Conservation (phyloP, 2,797 vertebrate species). For the Poliocrania exsul region DNA sequence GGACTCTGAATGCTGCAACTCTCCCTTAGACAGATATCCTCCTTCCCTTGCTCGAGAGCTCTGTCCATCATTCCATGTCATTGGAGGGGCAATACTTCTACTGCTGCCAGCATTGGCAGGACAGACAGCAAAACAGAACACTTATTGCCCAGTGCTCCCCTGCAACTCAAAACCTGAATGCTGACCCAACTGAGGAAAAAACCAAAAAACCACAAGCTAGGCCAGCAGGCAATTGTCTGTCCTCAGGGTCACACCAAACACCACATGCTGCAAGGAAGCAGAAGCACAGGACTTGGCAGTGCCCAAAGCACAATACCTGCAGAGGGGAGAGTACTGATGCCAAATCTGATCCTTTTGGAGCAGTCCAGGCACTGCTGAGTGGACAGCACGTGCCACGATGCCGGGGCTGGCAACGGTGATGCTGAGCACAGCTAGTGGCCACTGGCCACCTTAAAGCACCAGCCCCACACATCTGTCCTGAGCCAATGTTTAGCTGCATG, state of each 20-base stretch:
- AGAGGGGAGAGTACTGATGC: conserved; percentile 8
- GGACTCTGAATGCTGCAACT: neutral
- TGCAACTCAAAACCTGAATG: neutral
- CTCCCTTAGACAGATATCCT: neutral
- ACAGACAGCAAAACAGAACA: neutral
- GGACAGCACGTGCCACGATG: neutral
- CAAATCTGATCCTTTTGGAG: conserved; percentile 9
- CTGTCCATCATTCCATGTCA: neutral
- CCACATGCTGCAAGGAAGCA: neutral
- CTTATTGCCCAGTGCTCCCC: neutral
- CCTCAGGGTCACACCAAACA: neutral
- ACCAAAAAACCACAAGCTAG: neutral
- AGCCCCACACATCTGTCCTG: rapidly evolving
- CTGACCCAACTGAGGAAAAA: neutral
- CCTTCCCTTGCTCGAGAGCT: neutral
- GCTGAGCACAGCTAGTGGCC: conserved; percentile 12
- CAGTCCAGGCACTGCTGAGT: conserved; percentile 37
- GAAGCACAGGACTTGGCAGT: neutral
- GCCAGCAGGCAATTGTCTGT: neutral
- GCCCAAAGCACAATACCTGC: neutral
- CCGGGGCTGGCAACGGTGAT: neutral
- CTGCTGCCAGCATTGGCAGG: neutral
- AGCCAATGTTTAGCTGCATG: rapidly evolving
- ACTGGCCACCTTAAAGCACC: neutral
- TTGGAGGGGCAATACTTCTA: neutral